Evolutionary conservation across 2,797 vertebrate genomes (phyloP).

Genomic region (Thripadectes ignobilis): DNA sequence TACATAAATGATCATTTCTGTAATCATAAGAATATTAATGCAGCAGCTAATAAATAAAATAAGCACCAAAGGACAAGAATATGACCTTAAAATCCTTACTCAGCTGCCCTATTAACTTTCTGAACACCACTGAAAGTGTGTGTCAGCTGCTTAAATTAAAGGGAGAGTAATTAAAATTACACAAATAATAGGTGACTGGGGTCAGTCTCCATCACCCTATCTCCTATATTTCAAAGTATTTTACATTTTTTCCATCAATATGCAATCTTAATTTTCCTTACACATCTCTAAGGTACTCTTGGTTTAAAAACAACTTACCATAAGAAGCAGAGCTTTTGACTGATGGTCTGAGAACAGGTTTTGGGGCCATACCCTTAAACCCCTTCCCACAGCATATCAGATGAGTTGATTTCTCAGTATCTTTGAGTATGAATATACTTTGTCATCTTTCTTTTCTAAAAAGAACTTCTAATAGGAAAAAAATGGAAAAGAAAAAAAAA

Average conservation of each 20-base stretch:
- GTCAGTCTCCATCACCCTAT: slow-evolving; percentile 66
- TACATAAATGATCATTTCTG: slow-evolving; percentile 38
- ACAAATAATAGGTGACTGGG: slow-evolving; percentile 73
- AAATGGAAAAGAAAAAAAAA: not conserved
- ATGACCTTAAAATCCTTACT: slow-evolving; percentile 75
- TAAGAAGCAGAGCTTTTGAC: not conserved
- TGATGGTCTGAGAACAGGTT: not conserved
- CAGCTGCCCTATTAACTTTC: slow-evolving; percentile 74
- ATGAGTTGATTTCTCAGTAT: not conserved
- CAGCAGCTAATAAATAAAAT: slow-evolving; percentile 65
- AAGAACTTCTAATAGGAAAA: not conserved
- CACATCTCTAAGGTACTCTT: slow-evolving; percentile 38
- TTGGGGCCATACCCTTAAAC: not conserved
- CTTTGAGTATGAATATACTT: not conserved
- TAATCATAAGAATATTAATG: slow-evolving; percentile 45
- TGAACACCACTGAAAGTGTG: slow-evolving; percentile 67
- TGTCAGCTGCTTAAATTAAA: slow-evolving; percentile 74
- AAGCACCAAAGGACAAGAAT: slow-evolving; percentile 51
- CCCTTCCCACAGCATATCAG: not conserved
- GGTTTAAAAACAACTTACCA: slow-evolving; percentile 16
- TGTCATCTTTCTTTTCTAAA: not conserved
- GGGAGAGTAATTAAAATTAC: slow-evolving; percentile 75
- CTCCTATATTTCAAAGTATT: slow-evolving; percentile 67
- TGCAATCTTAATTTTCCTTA: slow-evolving; percentile 55
- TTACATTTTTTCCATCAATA: slow-evolving; percentile 77